A percentile compares a stretch with the other conserved stretches of the same genome.
phyloP scores from a whole-genome alignment of 2,113 vertebrate species.

The Oreochromis spilurus region DNA sequence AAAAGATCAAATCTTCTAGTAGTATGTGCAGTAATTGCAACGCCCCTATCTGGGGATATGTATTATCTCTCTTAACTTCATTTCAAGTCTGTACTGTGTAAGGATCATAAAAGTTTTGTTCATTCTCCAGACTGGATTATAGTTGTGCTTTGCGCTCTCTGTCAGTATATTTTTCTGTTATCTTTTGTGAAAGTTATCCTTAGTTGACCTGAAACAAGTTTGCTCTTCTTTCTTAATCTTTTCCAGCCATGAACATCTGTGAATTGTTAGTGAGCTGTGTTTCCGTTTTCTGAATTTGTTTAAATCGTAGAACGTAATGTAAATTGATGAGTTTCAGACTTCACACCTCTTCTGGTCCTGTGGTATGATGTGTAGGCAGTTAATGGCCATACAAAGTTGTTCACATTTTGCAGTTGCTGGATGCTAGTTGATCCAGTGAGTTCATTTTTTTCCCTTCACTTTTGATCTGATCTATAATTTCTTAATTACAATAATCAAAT shows the following conservation, averaged over 20 bases:
- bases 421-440: background rate
- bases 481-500: background rate
- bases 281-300: background rate
- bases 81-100: background rate
- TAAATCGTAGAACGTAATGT: background rate
- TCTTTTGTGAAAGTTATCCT: background rate
- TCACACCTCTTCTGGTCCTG: background rate
- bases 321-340: background rate
- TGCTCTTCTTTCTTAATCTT: background rate
- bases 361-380: background rate
- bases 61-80: background rate
- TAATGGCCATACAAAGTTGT: background rate
- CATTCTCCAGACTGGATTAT: background rate
- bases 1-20: background rate
- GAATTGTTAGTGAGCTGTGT: background rate
- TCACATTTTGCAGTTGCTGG: background rate
- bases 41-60: background rate
- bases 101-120: background rate
- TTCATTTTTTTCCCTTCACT: background rate
- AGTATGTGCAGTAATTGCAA: background rate
- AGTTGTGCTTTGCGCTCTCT: background rate
- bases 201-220: background rate
- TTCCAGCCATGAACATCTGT: background rate
- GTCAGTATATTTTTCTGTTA: background rate
- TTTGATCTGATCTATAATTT: background rate